Conservation (phyloP, 37 sponge, comb jelly and placozoan genomes). For the Eunapius fragilis region DNA sequence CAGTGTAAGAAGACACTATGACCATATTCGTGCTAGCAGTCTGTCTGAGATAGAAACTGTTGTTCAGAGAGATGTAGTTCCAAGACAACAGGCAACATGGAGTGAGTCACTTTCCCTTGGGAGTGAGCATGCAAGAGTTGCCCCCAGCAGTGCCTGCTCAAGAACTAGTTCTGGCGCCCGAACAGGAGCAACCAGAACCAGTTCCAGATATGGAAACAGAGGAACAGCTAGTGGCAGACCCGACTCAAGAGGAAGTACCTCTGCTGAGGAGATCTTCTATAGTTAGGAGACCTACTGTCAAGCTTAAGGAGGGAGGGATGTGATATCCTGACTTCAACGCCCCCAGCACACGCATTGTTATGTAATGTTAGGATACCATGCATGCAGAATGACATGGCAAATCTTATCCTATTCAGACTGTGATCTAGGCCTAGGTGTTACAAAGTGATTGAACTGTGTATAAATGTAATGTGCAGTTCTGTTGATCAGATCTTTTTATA, state of each 20-base stretch:
- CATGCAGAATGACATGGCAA: too few species aligned
- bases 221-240: background rate
- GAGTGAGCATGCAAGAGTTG: background rate
- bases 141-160: background rate
- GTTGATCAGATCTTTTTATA: too few species aligned
- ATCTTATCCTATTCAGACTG: too few species aligned
- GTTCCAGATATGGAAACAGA: background rate
- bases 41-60: background rate
- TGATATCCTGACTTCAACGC: too few species aligned
- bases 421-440: too few species aligned
- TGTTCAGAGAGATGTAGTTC: background rate
- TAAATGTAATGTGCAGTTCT: too few species aligned
- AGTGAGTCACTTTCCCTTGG: background rate
- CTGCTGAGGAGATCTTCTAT: background rate
- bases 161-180: background rate
- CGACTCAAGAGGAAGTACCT: background rate
- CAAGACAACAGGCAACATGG: background rate
- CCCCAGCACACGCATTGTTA: too few species aligned
- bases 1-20: constrained; percentile 5
- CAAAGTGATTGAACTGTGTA: too few species aligned
- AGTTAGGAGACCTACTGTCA: background rate
- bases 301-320: too few species aligned
- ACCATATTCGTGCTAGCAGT: constrained; percentile 10
- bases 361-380: too few species aligned
- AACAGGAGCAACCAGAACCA: background rate